Conservation (phyloP, 2,797 vertebrate genomes). For the Tragelaphus oryx region DNA sequence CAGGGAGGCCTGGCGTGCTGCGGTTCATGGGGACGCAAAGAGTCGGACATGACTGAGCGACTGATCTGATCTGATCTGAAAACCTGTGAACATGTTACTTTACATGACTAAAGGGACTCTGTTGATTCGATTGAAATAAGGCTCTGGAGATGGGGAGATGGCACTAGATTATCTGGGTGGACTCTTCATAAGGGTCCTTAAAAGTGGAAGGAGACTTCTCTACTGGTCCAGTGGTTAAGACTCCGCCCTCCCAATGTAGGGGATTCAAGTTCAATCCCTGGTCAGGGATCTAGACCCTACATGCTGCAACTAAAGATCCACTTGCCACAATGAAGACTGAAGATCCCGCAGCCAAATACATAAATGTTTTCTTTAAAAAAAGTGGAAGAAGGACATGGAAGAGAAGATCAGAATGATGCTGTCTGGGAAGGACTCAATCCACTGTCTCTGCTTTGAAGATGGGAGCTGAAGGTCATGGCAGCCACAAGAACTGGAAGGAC, state of each 20-base stretch:
- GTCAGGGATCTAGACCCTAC: not conserved
- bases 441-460: not conserved
- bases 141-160: not conserved
- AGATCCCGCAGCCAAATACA: not conserved
- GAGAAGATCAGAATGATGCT: not conserved
- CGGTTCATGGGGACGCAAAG: too few species aligned
- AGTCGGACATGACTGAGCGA: too few species aligned
- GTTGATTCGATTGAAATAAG: not conserved
- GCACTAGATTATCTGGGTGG: not conserved
- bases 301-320: not conserved
- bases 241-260: not conserved
- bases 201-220: not conserved
- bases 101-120: not conserved
- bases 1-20: too few species aligned
- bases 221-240: too few species aligned
- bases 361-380: not conserved
- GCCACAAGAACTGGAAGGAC: not conserved
- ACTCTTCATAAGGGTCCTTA: not conserved
- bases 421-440: not conserved
- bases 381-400: not conserved
- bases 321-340: not conserved
- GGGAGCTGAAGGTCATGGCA: not conserved
- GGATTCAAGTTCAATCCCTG: not conserved
- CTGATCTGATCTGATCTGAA: too few species aligned
- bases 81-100: not conserved